phyloP scores from a whole-genome alignment of 2,113 vertebrate genomes.

The Pitta sordida region DNA sequence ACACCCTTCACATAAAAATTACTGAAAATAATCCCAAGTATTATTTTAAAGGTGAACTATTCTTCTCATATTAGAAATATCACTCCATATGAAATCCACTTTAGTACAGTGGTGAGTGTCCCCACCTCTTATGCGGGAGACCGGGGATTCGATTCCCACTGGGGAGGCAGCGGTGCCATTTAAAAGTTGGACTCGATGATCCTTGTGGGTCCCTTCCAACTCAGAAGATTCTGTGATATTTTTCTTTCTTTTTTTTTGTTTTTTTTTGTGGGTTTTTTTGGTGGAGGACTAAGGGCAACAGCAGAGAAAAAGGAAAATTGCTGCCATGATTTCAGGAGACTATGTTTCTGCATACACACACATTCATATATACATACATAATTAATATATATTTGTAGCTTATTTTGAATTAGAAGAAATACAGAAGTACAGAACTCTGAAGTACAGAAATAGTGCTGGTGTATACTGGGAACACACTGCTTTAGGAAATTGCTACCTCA shows the following conservation, averaged over 20 bases:
- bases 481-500: not conserved
- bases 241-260: not conserved
- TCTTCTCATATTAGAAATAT: not conserved
- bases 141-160: no score
- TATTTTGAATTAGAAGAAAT: not conserved
- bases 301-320: not conserved
- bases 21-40: not conserved
- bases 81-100: no score
- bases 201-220: no score
- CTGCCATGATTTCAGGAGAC: not conserved
- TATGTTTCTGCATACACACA: not conserved
- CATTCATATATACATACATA: not conserved
- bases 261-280: no score
- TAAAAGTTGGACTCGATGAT: no score
- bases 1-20: not conserved
- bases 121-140: no score
- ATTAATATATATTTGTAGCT: not conserved
- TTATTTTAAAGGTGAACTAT: not conserved
- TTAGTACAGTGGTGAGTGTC: no score
- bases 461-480: not conserved
- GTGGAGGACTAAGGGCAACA: not conserved
- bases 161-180: no score
- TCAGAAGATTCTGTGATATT: no score
- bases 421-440: not conserved
- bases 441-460: not conserved